phyloP scores from a whole-genome alignment of 1,140 invertebrate species.

The Pinna nobilis region DNA sequence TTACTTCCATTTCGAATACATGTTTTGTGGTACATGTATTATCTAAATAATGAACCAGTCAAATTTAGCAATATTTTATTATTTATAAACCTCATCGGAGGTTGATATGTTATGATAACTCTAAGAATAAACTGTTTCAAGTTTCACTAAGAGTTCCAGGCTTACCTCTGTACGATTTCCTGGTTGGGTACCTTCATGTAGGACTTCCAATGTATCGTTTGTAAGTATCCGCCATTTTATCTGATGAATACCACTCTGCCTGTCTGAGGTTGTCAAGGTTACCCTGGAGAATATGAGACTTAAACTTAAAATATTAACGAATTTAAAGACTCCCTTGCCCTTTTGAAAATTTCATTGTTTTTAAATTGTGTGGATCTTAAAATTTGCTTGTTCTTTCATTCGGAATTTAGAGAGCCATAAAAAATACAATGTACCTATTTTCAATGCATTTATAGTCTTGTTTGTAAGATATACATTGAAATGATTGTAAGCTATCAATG shows the following conservation, averaged over 20 bases:
- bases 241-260: slow-evolving; percentile 26
- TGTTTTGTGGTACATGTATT: no score
- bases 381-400: neutral
- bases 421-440: neutral
- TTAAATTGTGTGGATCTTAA: no score
- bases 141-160: no score
- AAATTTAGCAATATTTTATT: no score
- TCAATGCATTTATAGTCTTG: neutral
- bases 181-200: neutral
- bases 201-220: neutral
- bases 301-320: no score
- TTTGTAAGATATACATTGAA: neutral
- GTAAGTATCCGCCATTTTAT: slow-evolving; percentile 20
- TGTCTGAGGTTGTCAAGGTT: neutral
- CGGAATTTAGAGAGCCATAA: neutral
- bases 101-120: no score
- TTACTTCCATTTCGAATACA: no score
- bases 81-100: no score
- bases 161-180: slow-evolving; percentile 23
- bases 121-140: no score
- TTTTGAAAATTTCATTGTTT: no score
- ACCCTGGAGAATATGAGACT: slow-evolving; percentile 20
- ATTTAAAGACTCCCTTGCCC: no score
- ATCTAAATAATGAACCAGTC: no score
- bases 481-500: neutral